phyloP scores from a whole-genome alignment of 2,888 invertebrate genomes.

The Lepeophtheirus nordmannii region DNA sequence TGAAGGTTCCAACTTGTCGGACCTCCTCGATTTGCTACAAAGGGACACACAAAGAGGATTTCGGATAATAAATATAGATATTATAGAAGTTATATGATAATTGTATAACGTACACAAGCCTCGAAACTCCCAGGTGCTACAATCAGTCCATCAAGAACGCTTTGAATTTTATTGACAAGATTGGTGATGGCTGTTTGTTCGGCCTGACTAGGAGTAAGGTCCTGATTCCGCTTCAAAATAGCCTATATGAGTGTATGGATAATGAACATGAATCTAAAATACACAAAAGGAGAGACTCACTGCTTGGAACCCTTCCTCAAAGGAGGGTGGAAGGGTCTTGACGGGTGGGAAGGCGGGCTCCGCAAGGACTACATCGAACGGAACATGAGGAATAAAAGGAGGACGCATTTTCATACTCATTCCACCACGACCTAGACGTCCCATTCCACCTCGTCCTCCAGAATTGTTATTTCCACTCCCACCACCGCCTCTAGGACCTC shows the following conservation, averaged over 20 bases:
- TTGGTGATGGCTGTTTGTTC: conserved; percentile 85
- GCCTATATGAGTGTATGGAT: conserved; percentile 42
- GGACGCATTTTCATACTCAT: conserved; percentile 27
- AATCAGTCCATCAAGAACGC: conserved; percentile 79
- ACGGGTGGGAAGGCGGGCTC: conserved; percentile 77
- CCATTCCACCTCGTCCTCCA: conserved; percentile 27
- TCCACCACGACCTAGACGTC: conserved; percentile 25
- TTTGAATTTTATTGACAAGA: conserved; percentile 85
- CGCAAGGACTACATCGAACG: conserved; percentile 66
- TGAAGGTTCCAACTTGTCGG: conserved; percentile 89
- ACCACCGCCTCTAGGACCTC: not conserved
- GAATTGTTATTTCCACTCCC: conserved; percentile 23
- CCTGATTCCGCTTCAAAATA: conserved; percentile 73
- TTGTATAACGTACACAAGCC: conserved; percentile 62
- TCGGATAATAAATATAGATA: no score
- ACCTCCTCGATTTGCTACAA: conserved; percentile 78
- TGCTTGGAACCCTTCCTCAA: conserved; percentile 43
- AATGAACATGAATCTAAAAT: not conserved
- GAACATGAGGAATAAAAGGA: conserved; percentile 28
- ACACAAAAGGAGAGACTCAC: conserved; percentile 16
- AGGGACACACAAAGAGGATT: conserved; percentile 23
- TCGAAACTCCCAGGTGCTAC: conserved; percentile 85
- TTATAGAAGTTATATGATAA: not conserved
- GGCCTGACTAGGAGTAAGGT: conserved; percentile 72
- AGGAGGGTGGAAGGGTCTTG: conserved; percentile 48